These are phyloP conservation scores for Oenanthe melanoleuca DNA, from an alignment of 2,113 vertebrate species.

Conservation along the genomic window DNA sequence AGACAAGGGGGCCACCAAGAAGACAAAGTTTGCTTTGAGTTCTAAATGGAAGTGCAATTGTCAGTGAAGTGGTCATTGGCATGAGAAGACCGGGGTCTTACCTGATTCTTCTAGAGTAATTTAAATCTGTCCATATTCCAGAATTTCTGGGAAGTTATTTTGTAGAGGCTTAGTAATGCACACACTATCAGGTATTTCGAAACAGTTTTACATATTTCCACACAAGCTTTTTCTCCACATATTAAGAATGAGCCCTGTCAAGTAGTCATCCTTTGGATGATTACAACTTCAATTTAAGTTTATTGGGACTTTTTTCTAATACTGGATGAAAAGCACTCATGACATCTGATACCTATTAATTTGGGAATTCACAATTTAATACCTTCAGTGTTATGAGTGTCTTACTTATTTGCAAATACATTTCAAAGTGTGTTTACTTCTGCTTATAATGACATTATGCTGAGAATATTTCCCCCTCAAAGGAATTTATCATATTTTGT, in stretches of 20 bases:
- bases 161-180: not conserved
- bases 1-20: not conserved
- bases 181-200: not conserved
- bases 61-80: not conserved
- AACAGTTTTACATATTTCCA: not conserved
- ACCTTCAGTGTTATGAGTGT: constrained; percentile 45
- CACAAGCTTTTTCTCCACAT: not conserved
- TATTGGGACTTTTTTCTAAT: constrained; percentile 61
- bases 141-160: not conserved
- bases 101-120: not conserved
- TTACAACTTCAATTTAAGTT: constrained; percentile 54
- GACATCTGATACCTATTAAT: constrained; percentile 76
- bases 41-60: not conserved
- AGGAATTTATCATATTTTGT: constrained; percentile 68
- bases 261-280: constrained; percentile 45
- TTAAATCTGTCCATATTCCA: not conserved
- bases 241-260: constrained; percentile 42
- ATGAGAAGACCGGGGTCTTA: not conserved
- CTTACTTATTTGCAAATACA: constrained; percentile 64
- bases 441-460: constrained; percentile 69
- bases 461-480: constrained; percentile 53
- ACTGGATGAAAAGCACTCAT: constrained; percentile 66
- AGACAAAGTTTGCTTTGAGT: not conserved
- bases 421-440: constrained; percentile 71
- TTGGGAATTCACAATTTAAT: constrained; percentile 73